Conservation (phyloP, 2,797 vertebrate genomes). For the Podarcis siculus region DNA sequence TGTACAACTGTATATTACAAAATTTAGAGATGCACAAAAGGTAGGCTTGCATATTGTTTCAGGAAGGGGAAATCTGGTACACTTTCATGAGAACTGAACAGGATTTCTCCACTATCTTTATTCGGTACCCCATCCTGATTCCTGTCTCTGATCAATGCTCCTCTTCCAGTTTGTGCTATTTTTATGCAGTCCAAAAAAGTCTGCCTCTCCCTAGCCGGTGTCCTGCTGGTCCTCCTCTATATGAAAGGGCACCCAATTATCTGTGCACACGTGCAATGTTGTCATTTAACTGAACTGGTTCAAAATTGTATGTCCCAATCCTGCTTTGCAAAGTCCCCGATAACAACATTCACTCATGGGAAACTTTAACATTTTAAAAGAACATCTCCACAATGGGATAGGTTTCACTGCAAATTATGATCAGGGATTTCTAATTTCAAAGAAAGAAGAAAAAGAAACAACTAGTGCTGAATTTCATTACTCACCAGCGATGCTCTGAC, state of each 20-base stretch:
- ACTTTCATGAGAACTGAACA: too few species aligned
- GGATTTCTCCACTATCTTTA: too few species aligned
- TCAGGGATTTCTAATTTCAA: background rate
- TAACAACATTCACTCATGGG: too few species aligned
- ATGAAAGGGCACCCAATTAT: background rate
- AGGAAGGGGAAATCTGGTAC: too few species aligned
- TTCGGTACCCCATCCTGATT: background rate
- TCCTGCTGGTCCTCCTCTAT: background rate
- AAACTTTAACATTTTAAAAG: background rate
- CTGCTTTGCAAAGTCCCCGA: background rate
- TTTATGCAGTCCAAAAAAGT: background rate
- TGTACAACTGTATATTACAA: too few species aligned
- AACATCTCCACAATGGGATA: background rate
- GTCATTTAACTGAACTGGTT: background rate
- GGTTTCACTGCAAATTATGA: background rate
- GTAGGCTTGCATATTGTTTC: too few species aligned
- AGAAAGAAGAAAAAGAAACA: background rate
- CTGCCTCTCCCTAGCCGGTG: background rate
- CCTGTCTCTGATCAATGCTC: background rate
- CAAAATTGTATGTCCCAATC: background rate
- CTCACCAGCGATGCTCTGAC: constrained; percentile 92
- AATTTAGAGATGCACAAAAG: too few species aligned
- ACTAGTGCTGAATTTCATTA: background rate
- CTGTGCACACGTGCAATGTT: background rate
- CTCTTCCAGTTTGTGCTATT: background rate